Percentiles rank a stretch among this genome's conserved stretches.
These are phyloP conservation scores for Alosa alosa DNA, from an alignment of 2,113 vertebrate genomes.

Conservation along the genomic window DNA sequence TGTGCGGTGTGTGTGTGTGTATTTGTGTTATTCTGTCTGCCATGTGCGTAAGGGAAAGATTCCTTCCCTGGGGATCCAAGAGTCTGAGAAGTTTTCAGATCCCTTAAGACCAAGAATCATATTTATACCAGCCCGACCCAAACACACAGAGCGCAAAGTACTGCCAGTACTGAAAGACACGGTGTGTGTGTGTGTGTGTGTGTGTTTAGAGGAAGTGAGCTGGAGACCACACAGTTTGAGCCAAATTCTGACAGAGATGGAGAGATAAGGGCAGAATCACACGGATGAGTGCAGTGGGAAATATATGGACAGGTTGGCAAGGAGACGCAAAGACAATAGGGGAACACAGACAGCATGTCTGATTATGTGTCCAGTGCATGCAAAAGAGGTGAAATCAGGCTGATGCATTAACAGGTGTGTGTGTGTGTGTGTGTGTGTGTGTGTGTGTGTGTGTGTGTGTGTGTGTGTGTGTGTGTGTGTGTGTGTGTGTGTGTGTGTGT, in stretches of 20 bases:
- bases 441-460: background rate
- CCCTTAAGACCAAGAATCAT: conserved; percentile 43
- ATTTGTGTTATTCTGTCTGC: conserved; percentile 34
- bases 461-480: background rate
- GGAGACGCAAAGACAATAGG: background rate
- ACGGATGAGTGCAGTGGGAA: background rate
- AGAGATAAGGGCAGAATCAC: background rate
- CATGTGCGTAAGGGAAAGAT: conserved; percentile 68
- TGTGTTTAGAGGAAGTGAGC: background rate
- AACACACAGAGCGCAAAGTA: conserved; percentile 57
- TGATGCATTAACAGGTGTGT: background rate
- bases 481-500: background rate
- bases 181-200: background rate
- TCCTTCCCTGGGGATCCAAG: conserved; percentile 70
- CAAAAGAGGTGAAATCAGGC: background rate
- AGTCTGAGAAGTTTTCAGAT: conserved; percentile 69
- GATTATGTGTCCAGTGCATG: background rate
- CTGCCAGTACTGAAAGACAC: conserved; percentile 57
- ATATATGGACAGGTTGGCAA: background rate
- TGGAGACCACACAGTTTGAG: background rate
- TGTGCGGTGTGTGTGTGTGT: conserved; percentile 32
- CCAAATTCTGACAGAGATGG: background rate
- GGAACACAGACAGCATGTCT: background rate
- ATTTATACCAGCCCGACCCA: conserved; percentile 11
- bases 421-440: background rate